phyloP scores from a whole-genome alignment of 1,140 invertebrate species.

The Cotesia vestalis region DNA sequence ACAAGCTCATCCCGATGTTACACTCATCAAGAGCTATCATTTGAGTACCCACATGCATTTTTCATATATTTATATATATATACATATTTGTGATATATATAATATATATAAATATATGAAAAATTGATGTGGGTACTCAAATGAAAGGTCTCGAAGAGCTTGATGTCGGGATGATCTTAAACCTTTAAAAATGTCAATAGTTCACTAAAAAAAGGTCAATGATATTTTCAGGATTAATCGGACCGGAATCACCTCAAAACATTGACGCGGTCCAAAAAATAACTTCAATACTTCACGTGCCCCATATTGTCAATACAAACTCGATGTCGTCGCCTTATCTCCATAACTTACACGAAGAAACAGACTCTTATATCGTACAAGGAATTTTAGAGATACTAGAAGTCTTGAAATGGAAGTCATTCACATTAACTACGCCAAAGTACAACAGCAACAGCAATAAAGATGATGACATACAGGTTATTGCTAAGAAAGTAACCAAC shows the following conservation, averaged over 20 bases:
- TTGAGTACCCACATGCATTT: too few species aligned
- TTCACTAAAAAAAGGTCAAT: too few species aligned
- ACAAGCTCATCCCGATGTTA: too few species aligned
- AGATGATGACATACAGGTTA: slow-evolving; percentile 56
- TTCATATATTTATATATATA: too few species aligned
- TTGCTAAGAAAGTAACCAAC: slow-evolving; percentile 56
- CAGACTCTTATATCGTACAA: slow-evolving; percentile 55
- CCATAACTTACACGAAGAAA: slow-evolving; percentile 56
- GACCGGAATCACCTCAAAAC: slow-evolving; percentile 57
- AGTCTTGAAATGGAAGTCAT: slow-evolving; percentile 58
- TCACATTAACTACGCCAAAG: slow-evolving; percentile 50
- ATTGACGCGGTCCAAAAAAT: slow-evolving; percentile 60
- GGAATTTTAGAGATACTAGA: slow-evolving; percentile 51
- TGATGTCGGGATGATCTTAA: too few species aligned
- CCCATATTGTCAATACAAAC: slow-evolving; percentile 58
- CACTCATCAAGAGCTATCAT: too few species aligned
- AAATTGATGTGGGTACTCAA: too few species aligned
- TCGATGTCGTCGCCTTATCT: slow-evolving; percentile 54
- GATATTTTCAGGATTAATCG: slow-evolving; percentile 57
- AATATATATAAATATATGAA: too few species aligned
- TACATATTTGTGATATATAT: too few species aligned
- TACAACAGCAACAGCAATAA: slow-evolving; percentile 46
- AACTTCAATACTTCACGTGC: slow-evolving; percentile 60
- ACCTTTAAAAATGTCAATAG: too few species aligned
- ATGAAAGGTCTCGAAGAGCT: too few species aligned